Evolutionary conservation across 1,140 invertebrate genomes (phyloP).

Genomic region (Musca vetustissima): DNA sequence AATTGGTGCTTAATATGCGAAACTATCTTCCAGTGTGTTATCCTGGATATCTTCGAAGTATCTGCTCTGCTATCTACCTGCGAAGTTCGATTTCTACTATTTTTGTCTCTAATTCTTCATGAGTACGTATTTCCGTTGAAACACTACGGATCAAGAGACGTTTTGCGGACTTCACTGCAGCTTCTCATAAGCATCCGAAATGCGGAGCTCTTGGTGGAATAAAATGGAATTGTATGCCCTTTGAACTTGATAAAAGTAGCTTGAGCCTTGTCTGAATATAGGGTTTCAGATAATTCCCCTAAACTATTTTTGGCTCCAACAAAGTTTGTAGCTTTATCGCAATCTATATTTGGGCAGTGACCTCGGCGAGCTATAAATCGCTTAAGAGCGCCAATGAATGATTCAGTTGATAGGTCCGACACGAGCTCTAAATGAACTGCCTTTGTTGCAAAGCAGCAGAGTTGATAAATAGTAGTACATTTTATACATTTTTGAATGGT

Average conservation of each 20-base stretch:
- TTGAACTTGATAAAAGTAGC: neutral
- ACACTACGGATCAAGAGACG: neutral
- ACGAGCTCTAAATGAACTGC: conserved; percentile 41
- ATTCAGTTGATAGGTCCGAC: conserved; percentile 29
- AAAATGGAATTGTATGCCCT: conserved; percentile 30
- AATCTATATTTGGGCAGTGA: conserved; percentile 32
- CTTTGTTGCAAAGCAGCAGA: conserved; percentile 37
- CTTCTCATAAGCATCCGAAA: neutral
- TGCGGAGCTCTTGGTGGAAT: conserved; percentile 22
- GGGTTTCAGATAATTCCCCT: too few relatives aligned
- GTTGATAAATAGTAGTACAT: too few relatives aligned
- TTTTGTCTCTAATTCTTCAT: neutral
- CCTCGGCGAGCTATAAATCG: conserved; percentile 32
- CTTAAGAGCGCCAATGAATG: conserved; percentile 31
- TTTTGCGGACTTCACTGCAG: conserved; percentile 34
- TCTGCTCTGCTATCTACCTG: too few relatives aligned
- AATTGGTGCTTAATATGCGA: too few relatives aligned
- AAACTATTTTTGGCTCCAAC: conserved; percentile 22
- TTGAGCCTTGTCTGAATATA: too few relatives aligned
- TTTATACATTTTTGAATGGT: neutral
- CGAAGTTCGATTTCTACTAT: neutral
- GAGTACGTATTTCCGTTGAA: neutral
- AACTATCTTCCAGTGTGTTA: too few relatives aligned
- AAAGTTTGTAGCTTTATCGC: conserved; percentile 45
- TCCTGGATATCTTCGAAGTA: too few relatives aligned